A percentile compares a stretch with the other conserved stretches of the same genome.
Conservation (phyloP, 1,140 invertebrate species). For the Drosophila tristis region DNA sequence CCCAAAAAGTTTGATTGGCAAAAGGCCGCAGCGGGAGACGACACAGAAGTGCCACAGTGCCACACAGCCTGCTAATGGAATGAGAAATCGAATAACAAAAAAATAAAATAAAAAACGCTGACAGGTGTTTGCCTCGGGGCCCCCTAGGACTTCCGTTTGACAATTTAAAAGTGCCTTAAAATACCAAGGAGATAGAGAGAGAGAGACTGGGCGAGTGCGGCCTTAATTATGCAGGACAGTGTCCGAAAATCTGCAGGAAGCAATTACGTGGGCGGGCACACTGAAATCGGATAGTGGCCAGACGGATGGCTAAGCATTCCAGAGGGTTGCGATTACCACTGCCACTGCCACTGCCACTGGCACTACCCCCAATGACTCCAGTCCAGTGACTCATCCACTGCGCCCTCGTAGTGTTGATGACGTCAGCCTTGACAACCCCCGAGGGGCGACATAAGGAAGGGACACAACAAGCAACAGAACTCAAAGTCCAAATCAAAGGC, state of each 20-base stretch:
- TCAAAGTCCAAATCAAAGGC: constrained; percentile 57
- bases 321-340: constrained; percentile 26
- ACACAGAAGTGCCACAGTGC: constrained; percentile 1
- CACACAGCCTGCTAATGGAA: constrained; percentile 26
- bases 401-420: constrained; percentile 59
- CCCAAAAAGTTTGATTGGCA: constrained; percentile 65
- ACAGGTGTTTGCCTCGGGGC: constrained; percentile 69
- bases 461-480: neutral
- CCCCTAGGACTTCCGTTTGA: constrained; percentile 63
- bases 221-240: constrained; percentile 75
- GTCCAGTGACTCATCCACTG: constrained; percentile 63
- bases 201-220: too few relatives aligned
- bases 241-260: constrained; percentile 75
- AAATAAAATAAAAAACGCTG: constrained; percentile 48
- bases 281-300: constrained; percentile 77
- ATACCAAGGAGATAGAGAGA: constrained; percentile 50
- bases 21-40: constrained; percentile 43
- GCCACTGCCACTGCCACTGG: too few relatives aligned
- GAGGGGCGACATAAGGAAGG: neutral
- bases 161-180: constrained; percentile 69
- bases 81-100: constrained; percentile 6
- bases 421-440: constrained; percentile 55
- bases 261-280: constrained; percentile 70
- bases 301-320: constrained; percentile 2
- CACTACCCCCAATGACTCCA: neutral